phyloP scores from a whole-genome alignment of 1,140 invertebrate species.

The Neodiprion lecontei region DNA sequence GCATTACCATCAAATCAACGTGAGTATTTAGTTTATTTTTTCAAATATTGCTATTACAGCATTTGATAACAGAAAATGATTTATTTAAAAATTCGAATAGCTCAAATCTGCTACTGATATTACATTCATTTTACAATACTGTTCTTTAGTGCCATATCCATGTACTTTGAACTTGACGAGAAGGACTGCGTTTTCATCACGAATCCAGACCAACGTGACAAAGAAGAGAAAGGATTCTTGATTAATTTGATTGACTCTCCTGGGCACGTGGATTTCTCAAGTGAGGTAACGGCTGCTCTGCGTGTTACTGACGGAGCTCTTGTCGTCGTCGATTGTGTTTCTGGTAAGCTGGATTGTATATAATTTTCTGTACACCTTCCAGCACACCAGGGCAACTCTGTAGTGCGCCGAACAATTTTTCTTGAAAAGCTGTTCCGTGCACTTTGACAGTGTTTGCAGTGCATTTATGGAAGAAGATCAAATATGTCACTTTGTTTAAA shows the following conservation, averaged over 20 bases:
- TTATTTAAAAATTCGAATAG: background rate
- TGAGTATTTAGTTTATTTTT: constrained; percentile 66
- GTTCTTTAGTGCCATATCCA: constrained; percentile 88
- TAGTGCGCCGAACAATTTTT: constrained; percentile 44
- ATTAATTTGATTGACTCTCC: constrained; percentile 99
- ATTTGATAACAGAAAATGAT: constrained; percentile 1
- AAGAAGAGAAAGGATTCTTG: constrained; percentile 93
- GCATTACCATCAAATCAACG: constrained; percentile 99
- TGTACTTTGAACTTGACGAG: constrained; percentile 95
- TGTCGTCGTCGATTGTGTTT: constrained; percentile 99
- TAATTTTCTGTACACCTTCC: constrained; percentile 49
- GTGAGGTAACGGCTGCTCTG: constrained; percentile 97
- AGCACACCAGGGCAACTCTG: constrained; percentile 62
- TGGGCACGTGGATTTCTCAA: constrained; percentile 99
- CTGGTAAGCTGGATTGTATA: constrained; percentile 71
- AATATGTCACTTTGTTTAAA: constrained; percentile 55
- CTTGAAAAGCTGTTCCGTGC: constrained; percentile 32
- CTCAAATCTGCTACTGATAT: background rate
- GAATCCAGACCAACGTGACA: constrained; percentile 86
- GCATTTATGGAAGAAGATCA: constrained; percentile 61
- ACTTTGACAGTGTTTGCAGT: constrained; percentile 60
- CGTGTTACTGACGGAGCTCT: constrained; percentile 99
- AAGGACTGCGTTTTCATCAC: constrained; percentile 93
- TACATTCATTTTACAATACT: constrained; percentile 24
- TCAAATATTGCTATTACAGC: background rate